These are phyloP conservation scores for Seriola rivoliana DNA, from an alignment of 2,113 vertebrate species.

Conservation along the genomic window DNA sequence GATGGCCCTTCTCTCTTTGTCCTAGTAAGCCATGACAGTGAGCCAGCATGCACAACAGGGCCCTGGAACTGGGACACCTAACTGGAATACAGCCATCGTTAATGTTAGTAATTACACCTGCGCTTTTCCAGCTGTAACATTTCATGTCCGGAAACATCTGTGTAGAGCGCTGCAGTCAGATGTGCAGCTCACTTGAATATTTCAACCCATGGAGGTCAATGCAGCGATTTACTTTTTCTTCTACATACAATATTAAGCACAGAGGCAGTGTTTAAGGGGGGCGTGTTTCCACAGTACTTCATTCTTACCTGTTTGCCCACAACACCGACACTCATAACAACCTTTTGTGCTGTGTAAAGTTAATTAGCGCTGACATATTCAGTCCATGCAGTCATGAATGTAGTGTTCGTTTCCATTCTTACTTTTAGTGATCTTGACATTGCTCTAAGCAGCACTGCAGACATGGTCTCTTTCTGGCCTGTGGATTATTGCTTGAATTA, in stretches of 20 bases:
- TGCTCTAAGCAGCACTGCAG: slow-evolving; percentile 65
- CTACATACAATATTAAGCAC: not conserved
- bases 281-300: slow-evolving; percentile 10
- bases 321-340: slow-evolving; percentile 58
- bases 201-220: not conserved
- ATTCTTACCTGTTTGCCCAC: slow-evolving; percentile 53
- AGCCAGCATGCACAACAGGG: too few species aligned
- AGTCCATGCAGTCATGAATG: slow-evolving; percentile 68
- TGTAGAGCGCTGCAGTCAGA: not conserved
- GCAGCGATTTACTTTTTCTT: not conserved
- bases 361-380: slow-evolving; percentile 76
- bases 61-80: slow-evolving; percentile 3
- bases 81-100: not conserved
- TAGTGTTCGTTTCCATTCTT: slow-evolving; percentile 63
- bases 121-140: not conserved
- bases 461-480: slow-evolving; percentile 29
- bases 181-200: not conserved
- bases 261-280: not conserved
- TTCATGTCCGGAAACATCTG: not conserved
- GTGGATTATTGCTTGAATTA: slow-evolving; percentile 52
- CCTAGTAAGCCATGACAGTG: not conserved
- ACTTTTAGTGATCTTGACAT: slow-evolving; percentile 76
- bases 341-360: slow-evolving; percentile 59
- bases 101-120: not conserved
- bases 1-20: not conserved